phyloP scores from a whole-genome alignment of 2,113 vertebrate genomes.

The Thamnophis sirtalis region DNA sequence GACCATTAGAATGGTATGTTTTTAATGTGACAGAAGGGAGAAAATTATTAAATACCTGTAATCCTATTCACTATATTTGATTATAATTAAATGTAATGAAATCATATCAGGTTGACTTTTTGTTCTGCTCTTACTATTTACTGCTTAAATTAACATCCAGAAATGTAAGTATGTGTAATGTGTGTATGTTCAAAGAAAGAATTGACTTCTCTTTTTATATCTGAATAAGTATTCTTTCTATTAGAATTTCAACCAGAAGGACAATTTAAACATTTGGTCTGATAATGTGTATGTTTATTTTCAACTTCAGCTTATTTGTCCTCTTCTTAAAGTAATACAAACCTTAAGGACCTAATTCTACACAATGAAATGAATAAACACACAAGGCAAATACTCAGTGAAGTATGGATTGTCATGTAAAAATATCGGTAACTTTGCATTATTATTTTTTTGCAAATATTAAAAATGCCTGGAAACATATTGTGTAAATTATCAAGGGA shows the following conservation, averaged over 20 bases:
- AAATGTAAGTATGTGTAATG: not conserved
- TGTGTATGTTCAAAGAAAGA: not conserved
- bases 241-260: not conserved
- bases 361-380: not conserved
- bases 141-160: not conserved
- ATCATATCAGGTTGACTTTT: not conserved
- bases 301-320: not conserved
- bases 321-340: not conserved
- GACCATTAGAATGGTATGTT: not conserved
- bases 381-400: not conserved
- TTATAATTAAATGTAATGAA: not conserved
- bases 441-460: not conserved
- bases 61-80: not conserved
- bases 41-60: not conserved
- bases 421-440: not conserved
- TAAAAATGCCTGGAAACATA: not conserved
- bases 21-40: not conserved
- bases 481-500: not conserved
- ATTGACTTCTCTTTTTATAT: not conserved
- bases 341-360: not conserved
- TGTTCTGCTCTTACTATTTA: not conserved
- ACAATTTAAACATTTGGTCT: not conserved
- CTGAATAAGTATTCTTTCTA: not conserved
- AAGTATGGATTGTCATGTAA: not conserved
- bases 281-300: not conserved